These are phyloP conservation scores for Actenoides lindsayi DNA, from an alignment of 2,113 vertebrate species.

Conservation along the genomic window DNA sequence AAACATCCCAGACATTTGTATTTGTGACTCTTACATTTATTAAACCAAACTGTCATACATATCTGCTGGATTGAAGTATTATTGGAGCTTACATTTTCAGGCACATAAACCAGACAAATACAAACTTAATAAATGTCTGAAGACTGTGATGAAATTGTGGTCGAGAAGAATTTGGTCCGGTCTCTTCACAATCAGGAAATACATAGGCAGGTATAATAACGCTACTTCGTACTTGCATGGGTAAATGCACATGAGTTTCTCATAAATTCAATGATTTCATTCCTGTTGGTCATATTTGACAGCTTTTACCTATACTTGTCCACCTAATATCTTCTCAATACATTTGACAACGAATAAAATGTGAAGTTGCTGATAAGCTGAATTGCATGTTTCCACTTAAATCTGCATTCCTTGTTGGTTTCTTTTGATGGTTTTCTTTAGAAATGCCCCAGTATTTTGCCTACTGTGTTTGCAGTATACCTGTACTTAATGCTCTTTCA, in stretches of 20 bases:
- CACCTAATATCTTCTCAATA: constrained; percentile 1
- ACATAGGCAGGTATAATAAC: background rate
- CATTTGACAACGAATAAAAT: constrained; percentile 60
- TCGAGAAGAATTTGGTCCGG: background rate
- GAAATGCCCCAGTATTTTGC: constrained; percentile 24
- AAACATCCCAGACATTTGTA: background rate
- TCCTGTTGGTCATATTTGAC: background rate
- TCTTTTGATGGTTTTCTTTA: background rate
- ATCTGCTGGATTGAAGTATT: background rate
- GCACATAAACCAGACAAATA: background rate
- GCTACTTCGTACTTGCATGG: background rate
- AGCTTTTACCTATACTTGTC: background rate
- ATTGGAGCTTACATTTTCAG: background rate
- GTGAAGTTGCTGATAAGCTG: constrained; percentile 23
- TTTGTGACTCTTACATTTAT: background rate
- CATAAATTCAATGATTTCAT: background rate
- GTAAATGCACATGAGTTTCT: background rate
- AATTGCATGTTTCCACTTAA: constrained; percentile 60
- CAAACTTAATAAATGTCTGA: background rate
- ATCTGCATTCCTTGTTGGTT: constrained; percentile 20
- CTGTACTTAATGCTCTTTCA: constrained; percentile 34
- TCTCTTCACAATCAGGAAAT: background rate
- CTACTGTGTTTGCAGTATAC: constrained; percentile 3
- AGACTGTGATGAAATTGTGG: background rate
- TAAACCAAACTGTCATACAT: background rate